phyloP scores from a whole-genome alignment of 2,797 vertebrate genomes.

The Spinibarbus caldwelli region DNA sequence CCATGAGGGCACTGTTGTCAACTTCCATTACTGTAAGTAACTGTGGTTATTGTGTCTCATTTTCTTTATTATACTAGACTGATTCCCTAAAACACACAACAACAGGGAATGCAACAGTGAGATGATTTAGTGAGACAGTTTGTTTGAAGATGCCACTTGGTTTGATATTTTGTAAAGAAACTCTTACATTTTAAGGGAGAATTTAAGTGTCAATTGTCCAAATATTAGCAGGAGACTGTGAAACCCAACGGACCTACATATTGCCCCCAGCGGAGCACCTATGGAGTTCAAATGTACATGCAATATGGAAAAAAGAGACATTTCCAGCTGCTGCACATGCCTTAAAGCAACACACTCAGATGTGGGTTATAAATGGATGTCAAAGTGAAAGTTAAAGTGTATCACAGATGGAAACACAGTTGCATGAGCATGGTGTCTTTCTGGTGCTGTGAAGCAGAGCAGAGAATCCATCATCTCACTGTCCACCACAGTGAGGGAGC shows the following conservation, averaged over 20 bases:
- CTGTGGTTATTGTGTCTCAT: slow-evolving; percentile 13
- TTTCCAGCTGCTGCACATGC: not conserved
- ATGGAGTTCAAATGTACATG: not conserved
- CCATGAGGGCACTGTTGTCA: slow-evolving; percentile 30
- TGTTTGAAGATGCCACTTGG: not conserved
- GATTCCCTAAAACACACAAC: not conserved
- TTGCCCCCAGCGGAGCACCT: not conserved
- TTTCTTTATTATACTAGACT: not conserved
- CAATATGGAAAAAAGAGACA: not conserved
- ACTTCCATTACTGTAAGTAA: slow-evolving; percentile 5
- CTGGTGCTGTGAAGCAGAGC: slow-evolving; percentile 26
- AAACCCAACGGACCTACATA: not conserved
- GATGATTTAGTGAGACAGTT: not conserved
- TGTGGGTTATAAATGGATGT: not conserved
- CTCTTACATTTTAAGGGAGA: not conserved
- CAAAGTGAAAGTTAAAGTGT: slow-evolving; percentile 5
- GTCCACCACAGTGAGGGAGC: not conserved
- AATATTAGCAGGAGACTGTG: not conserved
- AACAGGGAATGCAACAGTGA: not conserved
- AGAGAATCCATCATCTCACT: not conserved
- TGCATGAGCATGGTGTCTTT: slow-evolving; percentile 7
- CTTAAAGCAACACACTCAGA: not conserved
- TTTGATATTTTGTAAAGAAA: not conserved
- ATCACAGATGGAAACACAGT: slow-evolving; percentile 21
- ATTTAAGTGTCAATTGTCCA: not conserved